Evolutionary conservation across 2,888 invertebrate species (phyloP).

Genomic region (Hypomecis punctinalis): DNA sequence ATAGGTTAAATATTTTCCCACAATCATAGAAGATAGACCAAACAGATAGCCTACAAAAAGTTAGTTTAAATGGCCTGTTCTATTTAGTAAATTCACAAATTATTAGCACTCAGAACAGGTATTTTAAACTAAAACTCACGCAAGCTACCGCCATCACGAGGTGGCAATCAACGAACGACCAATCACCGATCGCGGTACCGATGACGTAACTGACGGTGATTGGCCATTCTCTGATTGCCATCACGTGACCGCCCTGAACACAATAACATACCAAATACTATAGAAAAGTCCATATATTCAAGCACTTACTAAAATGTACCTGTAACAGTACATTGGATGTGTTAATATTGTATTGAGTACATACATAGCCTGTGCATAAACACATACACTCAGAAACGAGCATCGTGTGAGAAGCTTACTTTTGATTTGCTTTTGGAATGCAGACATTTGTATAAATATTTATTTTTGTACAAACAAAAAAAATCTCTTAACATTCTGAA

Average conservation of each 20-base stretch:
- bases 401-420: constrained; percentile 64
- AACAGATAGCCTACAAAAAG: neutral
- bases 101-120: neutral
- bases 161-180: neutral
- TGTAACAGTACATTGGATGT: constrained; percentile 20
- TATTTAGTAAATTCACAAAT: no score
- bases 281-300: constrained; percentile 12
- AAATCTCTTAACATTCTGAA: neutral
- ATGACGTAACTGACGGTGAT: neutral
- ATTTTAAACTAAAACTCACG: neutral
- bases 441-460: constrained; percentile 22
- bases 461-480: constrained; percentile 12
- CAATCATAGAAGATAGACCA: constrained; percentile 18
- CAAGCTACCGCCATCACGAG: neutral
- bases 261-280: neutral
- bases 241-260: neutral
- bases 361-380: constrained; percentile 59
- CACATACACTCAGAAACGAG: constrained; percentile 54
- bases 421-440: constrained; percentile 53
- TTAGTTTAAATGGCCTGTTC: neutral
- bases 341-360: constrained; percentile 23
- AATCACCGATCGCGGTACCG: neutral
- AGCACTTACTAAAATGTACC: constrained; percentile 20
- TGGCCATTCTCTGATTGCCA: neutral
- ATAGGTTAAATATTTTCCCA: neutral